Conservation (phyloP, 2,113 vertebrate genomes). For the Callocephalon fimbriatum region DNA sequence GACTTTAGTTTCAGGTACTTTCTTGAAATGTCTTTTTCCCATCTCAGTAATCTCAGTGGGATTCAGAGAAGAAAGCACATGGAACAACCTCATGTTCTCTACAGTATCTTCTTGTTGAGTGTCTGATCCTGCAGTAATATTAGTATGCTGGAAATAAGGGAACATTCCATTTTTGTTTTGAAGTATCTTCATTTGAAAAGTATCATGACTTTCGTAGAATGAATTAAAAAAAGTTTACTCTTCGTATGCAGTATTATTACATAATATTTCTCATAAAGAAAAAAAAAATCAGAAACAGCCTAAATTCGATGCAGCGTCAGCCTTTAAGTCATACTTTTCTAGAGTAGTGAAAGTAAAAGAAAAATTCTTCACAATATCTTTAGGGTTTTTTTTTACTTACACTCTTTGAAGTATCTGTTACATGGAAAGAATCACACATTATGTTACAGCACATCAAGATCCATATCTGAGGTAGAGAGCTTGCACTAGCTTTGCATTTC, state of each 20-base stretch:
- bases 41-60: neutral
- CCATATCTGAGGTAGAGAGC: neutral
- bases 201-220: neutral
- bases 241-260: neutral
- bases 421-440: neutral
- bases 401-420: neutral
- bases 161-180: neutral
- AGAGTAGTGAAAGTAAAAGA: neutral
- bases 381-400: neutral
- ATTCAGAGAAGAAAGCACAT: neutral
- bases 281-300: neutral
- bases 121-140: neutral
- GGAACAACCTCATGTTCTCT: neutral
- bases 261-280: neutral
- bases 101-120: neutral
- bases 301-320: neutral
- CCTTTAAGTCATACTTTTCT: neutral
- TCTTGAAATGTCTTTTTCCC: neutral
- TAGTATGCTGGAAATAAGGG: neutral
- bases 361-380: neutral
- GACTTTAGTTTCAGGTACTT: neutral
- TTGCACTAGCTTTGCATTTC: neutral
- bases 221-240: neutral
- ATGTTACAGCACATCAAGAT: neutral
- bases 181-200: neutral